Percentiles rank a stretch among this genome's conserved stretches.
These are phyloP conservation scores for Holothuria leucospilota DNA, from an alignment of 53 echinoderm and acorn worm genomes.

Conservation along the genomic window DNA sequence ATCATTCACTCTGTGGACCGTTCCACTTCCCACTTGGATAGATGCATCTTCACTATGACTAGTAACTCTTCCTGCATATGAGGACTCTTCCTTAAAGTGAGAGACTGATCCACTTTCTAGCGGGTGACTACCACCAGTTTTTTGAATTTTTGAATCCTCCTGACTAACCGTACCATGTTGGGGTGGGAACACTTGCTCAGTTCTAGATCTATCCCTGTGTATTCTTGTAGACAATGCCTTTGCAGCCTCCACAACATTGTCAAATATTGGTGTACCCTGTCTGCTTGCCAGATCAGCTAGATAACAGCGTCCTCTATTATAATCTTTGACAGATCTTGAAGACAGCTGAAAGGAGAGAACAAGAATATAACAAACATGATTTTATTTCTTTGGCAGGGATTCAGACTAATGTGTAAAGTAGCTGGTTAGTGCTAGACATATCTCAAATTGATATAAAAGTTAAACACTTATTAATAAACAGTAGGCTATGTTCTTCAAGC, in stretches of 20 bases:
- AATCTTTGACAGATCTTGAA: conserved; percentile 81
- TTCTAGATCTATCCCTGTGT: conserved; percentile 47
- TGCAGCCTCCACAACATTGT: conserved; percentile 74
- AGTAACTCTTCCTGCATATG: no score
- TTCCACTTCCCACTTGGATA: conserved; percentile 14
- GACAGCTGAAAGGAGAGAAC: conserved; percentile 71
- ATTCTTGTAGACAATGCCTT: conserved; percentile 72
- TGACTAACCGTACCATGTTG: no score
- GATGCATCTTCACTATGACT: neutral
- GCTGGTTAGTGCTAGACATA: no score
- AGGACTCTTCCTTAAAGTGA: neutral
- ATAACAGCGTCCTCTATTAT: conserved; percentile 91
- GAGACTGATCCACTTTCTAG: neutral
- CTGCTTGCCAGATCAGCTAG: conserved; percentile 86
- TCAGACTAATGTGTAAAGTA: no score
- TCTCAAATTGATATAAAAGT: no score
- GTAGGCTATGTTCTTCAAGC: no score
- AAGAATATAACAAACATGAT: no score
- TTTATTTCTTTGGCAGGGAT: no score
- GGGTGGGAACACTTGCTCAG: no score
- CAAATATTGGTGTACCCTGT: conserved; percentile 80
- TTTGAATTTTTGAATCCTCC: no score
- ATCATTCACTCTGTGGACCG: neutral
- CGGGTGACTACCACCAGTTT: neutral
- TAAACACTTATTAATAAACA: no score